Evolutionary conservation across 2,797 vertebrate species (phyloP), one percentile per base, ranked within the genome.

Genomic region (Sebastes steindachneri): DNA sequence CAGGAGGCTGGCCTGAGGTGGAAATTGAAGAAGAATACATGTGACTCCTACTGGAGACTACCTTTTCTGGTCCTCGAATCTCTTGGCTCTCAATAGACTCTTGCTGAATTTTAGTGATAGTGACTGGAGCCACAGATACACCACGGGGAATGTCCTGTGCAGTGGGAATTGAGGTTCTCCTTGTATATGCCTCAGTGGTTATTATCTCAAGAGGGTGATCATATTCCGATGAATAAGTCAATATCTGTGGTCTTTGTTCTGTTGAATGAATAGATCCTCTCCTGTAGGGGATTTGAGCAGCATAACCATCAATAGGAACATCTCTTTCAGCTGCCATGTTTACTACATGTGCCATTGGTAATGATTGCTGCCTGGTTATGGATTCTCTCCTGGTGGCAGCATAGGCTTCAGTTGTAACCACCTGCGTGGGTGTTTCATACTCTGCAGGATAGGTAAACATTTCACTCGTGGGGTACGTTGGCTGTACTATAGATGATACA

Each of bases 41-140:
- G 86, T 97, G 97, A 88, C 96, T 96, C 94, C 95, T 91, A 91
- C 95, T 95, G 70, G 96, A 94, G 55, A 97, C 90, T 17, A 96
- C 93, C 54, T 96, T 95, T 86, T 94, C 95, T 86, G 94, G 94
- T 85, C 95, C 95, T 86, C 92, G 89, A 75, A 96, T 92, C 86
- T 93, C 92, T 90, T 96, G 95, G 77, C 96, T 96, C 84, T 96
- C 97, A 80, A 95, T 83, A 68, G 95, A 91, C 92, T 96, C 93
- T 83, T 95, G 93, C 37, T 95, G 91, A 86, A 95, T 92, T 92
- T 93, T 87, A 79, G 94, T 95, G 85, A 93, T 95, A n/a, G 94
- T 96, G 86, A 94, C 94, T 92, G 95, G 94, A 81, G 94, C 88
- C 41, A 89, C 80, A 77, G 91, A 73, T 37, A 85, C 71, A 82